These are phyloP conservation scores for Cosmorhoe ocellata DNA, from an alignment of 2,888 invertebrate genomes.

Conservation along the genomic window DNA sequence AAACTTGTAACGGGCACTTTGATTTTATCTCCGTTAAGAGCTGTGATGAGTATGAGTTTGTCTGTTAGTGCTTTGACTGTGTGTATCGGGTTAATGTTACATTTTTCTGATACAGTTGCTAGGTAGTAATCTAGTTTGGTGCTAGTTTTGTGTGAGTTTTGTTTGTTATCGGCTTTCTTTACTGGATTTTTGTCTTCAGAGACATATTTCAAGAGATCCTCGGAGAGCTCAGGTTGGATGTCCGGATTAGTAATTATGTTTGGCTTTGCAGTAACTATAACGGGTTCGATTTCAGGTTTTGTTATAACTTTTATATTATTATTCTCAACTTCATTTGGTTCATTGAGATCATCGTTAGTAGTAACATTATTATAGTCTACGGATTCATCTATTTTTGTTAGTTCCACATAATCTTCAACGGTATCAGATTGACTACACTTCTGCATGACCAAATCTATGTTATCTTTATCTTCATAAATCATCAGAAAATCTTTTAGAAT, in stretches of 20 bases:
- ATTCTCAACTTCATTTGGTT: not conserved
- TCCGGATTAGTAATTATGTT: no score
- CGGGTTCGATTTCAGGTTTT: no score
- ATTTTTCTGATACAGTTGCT: conserved; percentile 11
- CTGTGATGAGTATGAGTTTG: conserved; percentile 25
- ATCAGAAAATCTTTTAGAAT: conserved; percentile 34
- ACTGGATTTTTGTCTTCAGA: not conserved
- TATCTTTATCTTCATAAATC: conserved; percentile 19
- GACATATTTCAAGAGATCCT: no score
- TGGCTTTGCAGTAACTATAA: no score
- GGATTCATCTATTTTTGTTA: not conserved
- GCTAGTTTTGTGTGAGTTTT: not conserved
- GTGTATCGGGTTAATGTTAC: conserved; percentile 18
- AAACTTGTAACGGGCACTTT: conserved; percentile 31
- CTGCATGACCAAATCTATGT: not conserved
- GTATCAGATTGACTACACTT: not conserved
- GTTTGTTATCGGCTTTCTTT: conserved; percentile 1
- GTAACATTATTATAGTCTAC: not conserved
- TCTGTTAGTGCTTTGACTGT: conserved; percentile 14
- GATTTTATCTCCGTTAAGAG: conserved; percentile 29
- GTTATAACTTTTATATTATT: no score
- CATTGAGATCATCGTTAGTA: not conserved
- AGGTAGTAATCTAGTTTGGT: conserved; percentile 10
- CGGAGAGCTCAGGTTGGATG: no score
- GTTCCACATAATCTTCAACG: not conserved